These are phyloP conservation scores for Rhinophrynus dorsalis DNA, from an alignment of 2,797 vertebrate genomes.

Conservation along the genomic window DNA sequence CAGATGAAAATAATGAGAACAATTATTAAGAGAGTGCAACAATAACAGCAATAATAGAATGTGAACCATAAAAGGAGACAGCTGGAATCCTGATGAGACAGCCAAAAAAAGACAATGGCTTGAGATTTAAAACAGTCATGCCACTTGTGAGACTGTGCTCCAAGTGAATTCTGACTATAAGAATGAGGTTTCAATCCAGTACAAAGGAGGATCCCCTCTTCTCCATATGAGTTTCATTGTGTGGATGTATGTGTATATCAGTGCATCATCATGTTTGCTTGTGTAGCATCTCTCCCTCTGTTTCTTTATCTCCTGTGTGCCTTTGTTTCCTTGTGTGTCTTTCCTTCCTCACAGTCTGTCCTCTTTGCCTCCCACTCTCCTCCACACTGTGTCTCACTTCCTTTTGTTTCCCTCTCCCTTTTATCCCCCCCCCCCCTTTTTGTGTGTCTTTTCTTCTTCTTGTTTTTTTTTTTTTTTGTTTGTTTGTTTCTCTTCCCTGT, in stretches of 20 bases:
- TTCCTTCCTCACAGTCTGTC: not conserved
- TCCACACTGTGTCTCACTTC: not conserved
- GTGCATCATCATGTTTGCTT: not conserved
- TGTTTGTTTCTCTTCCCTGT: no score
- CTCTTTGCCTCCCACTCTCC: not conserved
- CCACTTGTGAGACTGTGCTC: not conserved
- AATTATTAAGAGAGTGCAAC: not conserved
- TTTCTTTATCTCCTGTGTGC: not conserved
- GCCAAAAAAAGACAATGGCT: not conserved
- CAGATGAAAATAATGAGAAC: not conserved
- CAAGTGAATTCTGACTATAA: not conserved
- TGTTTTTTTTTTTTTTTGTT: not conserved
- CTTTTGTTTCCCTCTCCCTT: not conserved
- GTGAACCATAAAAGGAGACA: not conserved
- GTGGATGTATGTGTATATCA: not conserved
- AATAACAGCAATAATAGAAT: not conserved
- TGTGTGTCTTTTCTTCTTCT: not conserved
- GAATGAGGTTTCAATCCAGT: not conserved
- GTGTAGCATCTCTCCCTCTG: not conserved
- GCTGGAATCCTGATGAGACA: not conserved
- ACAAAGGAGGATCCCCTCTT: not conserved
- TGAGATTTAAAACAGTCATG: not conserved
- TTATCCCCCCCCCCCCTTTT: not conserved
- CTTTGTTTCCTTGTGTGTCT: not conserved
- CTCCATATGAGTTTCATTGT: slow-evolving; percentile 23